phyloP scores from a whole-genome alignment of 2,113 vertebrate genomes.

The Trichechus manatus region DNA sequence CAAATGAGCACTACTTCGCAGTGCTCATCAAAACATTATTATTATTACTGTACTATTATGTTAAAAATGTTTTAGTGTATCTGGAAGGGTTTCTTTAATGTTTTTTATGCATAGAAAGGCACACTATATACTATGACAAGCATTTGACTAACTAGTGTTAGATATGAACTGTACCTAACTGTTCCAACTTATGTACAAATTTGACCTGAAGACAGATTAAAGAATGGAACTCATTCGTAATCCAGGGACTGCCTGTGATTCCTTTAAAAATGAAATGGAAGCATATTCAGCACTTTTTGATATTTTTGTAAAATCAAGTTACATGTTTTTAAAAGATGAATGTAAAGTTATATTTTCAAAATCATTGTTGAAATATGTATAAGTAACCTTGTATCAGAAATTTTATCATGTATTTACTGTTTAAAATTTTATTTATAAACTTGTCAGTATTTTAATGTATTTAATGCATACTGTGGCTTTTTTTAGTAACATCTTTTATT shows the following conservation, averaged over 20 bases:
- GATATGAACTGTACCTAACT: too few species aligned
- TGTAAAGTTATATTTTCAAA: constrained; percentile 63
- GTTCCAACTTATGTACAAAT: too few species aligned
- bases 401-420: constrained; percentile 64
- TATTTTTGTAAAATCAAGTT: constrained; percentile 77
- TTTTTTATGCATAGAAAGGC: too few species aligned
- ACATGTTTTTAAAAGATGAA: constrained; percentile 58
- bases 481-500: constrained; percentile 61
- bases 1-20: too few species aligned
- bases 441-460: constrained; percentile 66
- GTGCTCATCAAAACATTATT: too few species aligned
- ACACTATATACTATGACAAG: too few species aligned
- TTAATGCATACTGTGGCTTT: constrained; percentile 59
- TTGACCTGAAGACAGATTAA: too few species aligned
- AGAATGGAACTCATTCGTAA: too few species aligned
- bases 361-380: constrained; percentile 25
- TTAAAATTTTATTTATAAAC: constrained; percentile 80
- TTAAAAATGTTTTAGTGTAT: too few species aligned
- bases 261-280: constrained; percentile 57
- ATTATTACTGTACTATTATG: too few species aligned
- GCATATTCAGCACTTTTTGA: constrained; percentile 78
- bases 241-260: not conserved
- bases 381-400: constrained; percentile 28
- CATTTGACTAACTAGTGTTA: too few species aligned
- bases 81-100: too few species aligned